Conservation (phyloP, 2,797 vertebrate genomes). For the Microctenopoma lineatum region DNA sequence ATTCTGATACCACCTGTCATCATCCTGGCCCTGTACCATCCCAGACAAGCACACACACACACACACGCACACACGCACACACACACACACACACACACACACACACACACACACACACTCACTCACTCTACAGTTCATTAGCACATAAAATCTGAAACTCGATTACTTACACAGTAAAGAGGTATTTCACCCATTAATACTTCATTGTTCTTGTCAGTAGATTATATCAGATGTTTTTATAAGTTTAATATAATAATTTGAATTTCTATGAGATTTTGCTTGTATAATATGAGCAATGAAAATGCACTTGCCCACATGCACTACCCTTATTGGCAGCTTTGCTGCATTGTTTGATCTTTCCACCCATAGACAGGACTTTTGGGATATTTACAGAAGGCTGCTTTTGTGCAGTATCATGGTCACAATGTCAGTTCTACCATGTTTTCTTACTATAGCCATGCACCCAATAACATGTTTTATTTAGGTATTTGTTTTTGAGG, state of each 20-base stretch:
- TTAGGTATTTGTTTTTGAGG: too few species aligned
- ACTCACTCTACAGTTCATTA: constrained; percentile 19
- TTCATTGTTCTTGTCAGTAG: not conserved
- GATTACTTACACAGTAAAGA: constrained; percentile 35
- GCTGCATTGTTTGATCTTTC: not conserved
- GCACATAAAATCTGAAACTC: constrained; percentile 13
- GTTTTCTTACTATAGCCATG: not conserved
- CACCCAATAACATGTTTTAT: too few species aligned
- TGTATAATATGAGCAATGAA: not conserved
- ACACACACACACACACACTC: constrained; percentile 5
- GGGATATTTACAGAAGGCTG: not conserved
- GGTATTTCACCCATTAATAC: constrained; percentile 50
- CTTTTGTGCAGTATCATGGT: not conserved
- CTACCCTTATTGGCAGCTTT: not conserved
- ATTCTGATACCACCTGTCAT: constrained; percentile 63
- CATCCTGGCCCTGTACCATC: constrained; percentile 67
- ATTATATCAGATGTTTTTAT: not conserved
- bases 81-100: constrained; percentile 12
- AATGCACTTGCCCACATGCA: not conserved
- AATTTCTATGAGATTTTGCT: not conserved
- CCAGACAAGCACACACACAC: constrained; percentile 66
- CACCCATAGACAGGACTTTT: not conserved
- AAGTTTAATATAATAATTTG: not conserved
- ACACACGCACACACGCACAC: constrained; percentile 9
- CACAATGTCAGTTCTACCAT: not conserved